Evolutionary conservation across 2,113 vertebrate genomes (phyloP).

Genomic region (Passer montanus): DNA sequence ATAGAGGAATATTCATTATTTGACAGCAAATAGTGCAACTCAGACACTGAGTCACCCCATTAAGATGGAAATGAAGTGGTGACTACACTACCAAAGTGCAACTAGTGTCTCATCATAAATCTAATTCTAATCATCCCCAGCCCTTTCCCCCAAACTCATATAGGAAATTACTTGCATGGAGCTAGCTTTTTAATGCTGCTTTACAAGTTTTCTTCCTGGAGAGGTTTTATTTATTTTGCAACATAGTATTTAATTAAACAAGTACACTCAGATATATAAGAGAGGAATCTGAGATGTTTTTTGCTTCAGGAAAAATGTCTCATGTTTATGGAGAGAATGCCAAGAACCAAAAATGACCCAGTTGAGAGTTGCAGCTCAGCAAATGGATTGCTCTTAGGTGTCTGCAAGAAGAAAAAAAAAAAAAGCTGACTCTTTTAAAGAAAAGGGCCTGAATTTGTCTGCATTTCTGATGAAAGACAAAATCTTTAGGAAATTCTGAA

Average conservation of each 20-base stretch:
- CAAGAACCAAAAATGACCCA: not conserved
- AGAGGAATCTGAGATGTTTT: not conserved
- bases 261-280: not conserved
- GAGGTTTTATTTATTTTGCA: not conserved
- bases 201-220: not conserved
- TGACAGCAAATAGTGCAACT: constrained; percentile 3
- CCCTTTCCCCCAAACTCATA: not conserved
- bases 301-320: not conserved
- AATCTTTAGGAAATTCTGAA: not conserved
- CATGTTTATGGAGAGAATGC: not conserved
- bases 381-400: not conserved
- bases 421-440: not conserved
- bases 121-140: not conserved
- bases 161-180: not conserved
- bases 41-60: constrained; percentile 9
- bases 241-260: not conserved
- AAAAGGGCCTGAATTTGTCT: not conserved
- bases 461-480: not conserved
- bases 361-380: not conserved
- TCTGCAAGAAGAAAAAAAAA: not conserved
- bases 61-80: not conserved
- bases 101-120: not conserved
- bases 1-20: constrained; percentile 27
- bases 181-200: not conserved
- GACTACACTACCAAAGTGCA: not conserved